Conservation (phyloP, 2,113 vertebrate species). For the Salvelinus alpinus region DNA sequence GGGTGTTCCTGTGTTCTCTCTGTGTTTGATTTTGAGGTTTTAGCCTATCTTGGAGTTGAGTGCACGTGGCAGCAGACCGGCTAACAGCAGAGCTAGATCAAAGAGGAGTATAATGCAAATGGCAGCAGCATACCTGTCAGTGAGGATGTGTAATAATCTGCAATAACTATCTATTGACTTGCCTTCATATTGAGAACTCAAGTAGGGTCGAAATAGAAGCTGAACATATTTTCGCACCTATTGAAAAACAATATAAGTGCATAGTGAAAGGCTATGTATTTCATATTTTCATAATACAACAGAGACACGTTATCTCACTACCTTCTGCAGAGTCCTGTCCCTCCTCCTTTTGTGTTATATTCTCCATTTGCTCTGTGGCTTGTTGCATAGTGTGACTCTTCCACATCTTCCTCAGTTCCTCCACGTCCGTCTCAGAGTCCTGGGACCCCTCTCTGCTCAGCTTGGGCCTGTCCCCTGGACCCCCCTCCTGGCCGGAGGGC, state of each 20-base stretch:
- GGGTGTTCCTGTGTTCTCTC: slow-evolving; percentile 41
- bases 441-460: slow-evolving; percentile 53
- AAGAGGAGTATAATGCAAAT: slow-evolving; percentile 52
- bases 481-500: slow-evolving; percentile 48
- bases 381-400: slow-evolving; percentile 94
- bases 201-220: neutral
- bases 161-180: neutral
- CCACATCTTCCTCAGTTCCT: slow-evolving; percentile 85
- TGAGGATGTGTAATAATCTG: neutral
- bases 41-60: slow-evolving; percentile 2
- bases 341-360: slow-evolving; percentile 75
- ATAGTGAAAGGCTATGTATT: no score
- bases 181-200: neutral
- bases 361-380: slow-evolving; percentile 84
- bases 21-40: slow-evolving; percentile 47
- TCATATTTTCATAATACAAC: no score
- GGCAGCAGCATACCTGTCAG: neutral
- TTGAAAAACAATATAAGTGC: no score
- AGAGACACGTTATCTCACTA: slow-evolving; percentile 55
- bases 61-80: no score
- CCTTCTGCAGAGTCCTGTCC: slow-evolving; percentile 78
- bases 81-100: slow-evolving; percentile 45
- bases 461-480: slow-evolving; percentile 48
- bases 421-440: slow-evolving; percentile 82
- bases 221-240: no score